Base-by-base conservation (phyloP, 2,888 invertebrate genomes). In the Amphipoea lucens region DNA sequence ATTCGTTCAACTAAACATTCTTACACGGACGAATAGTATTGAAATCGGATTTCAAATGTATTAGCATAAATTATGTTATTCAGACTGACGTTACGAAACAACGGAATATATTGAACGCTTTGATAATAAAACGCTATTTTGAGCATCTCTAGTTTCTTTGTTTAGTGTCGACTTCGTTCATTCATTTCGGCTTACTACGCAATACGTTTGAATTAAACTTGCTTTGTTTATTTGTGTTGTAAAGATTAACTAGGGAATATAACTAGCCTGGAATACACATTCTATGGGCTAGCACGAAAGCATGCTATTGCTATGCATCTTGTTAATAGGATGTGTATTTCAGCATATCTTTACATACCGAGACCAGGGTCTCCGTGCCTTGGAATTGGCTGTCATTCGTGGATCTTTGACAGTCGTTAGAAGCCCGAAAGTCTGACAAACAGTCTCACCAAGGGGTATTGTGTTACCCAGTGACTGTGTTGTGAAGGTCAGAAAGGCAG, bases 41-140 rank as follows among this genome's bases (percentile, higher is more conserved):
- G 84, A 83, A 83, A 84, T 79, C 63, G 69, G 82, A 88, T 87
- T 88, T 87, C 81, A 86, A 88, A 88, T 80, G 83, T 82, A 86
- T 89, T 87, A 88, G 69, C 89, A 90, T 90, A 90, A 88, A 89
- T 89, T 87, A 84, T 83, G 76, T 76, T 78, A 87, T 86, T 84
- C 68, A 69, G 82, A 70, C 84, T 76, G 76, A 66, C 80, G 82
- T 88, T 87, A 86, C 86, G 85, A 85, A 89, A 89, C 87, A 76
- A 69, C 71, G 20, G 69, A 87, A 84, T 87, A 82, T 79, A 84
- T 86, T 85, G 80, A 86, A 84, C 69, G 80, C 65, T 65, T 74
- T 75, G 68, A 78, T 76, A 81, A 80, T 86, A 86, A 85, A 88
- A 86, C 71, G 73, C 74, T 88, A 81, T 81, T 87, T 85, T 60